phyloP scores from a whole-genome alignment of 1,140 invertebrate genomes.

The Bradynema listronoti region DNA sequence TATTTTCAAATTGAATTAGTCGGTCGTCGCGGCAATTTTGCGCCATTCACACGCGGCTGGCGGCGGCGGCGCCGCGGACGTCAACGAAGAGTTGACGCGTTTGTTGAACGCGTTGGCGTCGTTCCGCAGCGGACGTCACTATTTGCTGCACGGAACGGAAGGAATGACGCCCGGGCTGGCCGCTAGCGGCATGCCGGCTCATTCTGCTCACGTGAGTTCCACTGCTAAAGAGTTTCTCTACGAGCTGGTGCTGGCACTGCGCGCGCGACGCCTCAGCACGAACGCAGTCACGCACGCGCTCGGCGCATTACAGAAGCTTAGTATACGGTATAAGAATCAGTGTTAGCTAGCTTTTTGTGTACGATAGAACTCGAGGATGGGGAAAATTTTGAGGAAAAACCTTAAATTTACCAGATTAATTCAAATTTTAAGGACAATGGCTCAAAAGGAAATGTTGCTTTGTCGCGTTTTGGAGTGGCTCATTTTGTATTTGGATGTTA shows the following conservation, averaged over 20 bases:
- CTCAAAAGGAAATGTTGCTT: conserved; percentile 45
- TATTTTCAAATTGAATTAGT: conserved; percentile 29
- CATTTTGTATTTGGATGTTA: no score
- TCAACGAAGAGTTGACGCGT: conserved; percentile 40
- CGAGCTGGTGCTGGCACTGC: conserved; percentile 39
- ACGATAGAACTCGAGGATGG: no score
- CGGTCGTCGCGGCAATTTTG: conserved; percentile 39
- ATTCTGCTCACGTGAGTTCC: no score
- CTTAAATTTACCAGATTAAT: no score
- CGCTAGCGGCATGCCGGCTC: no score
- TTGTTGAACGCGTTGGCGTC: conserved; percentile 44
- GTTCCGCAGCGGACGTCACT: conserved; percentile 40
- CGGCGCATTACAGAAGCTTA: conserved; percentile 44
- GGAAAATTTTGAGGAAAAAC: no score
- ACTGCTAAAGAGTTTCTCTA: conserved; percentile 44
- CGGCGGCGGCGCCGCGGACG: conserved; percentile 9
- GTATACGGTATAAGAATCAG: conserved; percentile 31
- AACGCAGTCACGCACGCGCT: conserved; percentile 37
- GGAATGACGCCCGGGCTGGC: no score
- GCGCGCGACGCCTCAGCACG: conserved; percentile 28
- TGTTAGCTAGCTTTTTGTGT: no score
- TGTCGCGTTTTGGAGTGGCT: conserved; percentile 49
- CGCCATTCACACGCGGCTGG: conserved; percentile 18
- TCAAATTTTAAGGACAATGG: conserved; percentile 28
- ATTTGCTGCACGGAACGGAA: conserved; percentile 28